Conservation (phyloP, 2,113 vertebrate species). For the Platichthys stellatus region DNA sequence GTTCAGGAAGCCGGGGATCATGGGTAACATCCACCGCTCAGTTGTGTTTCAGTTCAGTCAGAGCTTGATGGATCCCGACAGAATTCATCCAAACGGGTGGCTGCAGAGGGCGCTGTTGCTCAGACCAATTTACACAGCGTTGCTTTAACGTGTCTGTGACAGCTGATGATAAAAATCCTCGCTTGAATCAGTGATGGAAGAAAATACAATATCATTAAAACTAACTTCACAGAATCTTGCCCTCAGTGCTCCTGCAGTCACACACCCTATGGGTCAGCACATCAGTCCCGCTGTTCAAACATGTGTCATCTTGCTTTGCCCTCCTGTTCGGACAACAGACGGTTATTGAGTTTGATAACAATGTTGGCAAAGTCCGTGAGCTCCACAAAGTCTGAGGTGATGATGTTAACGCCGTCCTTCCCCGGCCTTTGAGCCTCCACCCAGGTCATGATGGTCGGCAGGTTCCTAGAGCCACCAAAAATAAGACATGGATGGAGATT, state of each 20-base stretch:
- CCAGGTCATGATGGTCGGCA: constrained; percentile 95
- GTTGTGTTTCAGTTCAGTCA: too few relatives aligned
- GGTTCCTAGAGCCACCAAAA: constrained; percentile 83
- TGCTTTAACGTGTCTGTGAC: background rate
- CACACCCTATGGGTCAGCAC: background rate
- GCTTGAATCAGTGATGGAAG: background rate
- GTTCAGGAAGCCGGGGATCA: too few relatives aligned
- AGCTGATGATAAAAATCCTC: background rate
- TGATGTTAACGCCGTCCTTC: constrained; percentile 92
- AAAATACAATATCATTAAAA: constrained; percentile 1
- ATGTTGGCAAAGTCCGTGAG: constrained; percentile 95
- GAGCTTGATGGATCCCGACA: background rate
- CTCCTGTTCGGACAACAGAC: constrained; percentile 80
- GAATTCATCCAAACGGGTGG: background rate
- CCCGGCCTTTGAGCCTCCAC: constrained; percentile 94
- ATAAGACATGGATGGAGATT: background rate
- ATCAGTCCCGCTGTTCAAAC: constrained; percentile 6
- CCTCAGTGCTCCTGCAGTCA: background rate
- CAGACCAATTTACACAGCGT: background rate
- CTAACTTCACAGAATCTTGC: background rate
- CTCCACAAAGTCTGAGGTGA: constrained; percentile 98
- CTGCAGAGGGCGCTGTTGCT: background rate
- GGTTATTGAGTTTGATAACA: constrained; percentile 92
- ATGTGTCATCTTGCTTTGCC: constrained; percentile 58
- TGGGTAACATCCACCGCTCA: too few relatives aligned